Percentiles rank a stretch among this genome's conserved stretches.
These are phyloP conservation scores for Aspidoscelis tigris DNA, from an alignment of 2,113 vertebrate genomes.

Conservation along the genomic window DNA sequence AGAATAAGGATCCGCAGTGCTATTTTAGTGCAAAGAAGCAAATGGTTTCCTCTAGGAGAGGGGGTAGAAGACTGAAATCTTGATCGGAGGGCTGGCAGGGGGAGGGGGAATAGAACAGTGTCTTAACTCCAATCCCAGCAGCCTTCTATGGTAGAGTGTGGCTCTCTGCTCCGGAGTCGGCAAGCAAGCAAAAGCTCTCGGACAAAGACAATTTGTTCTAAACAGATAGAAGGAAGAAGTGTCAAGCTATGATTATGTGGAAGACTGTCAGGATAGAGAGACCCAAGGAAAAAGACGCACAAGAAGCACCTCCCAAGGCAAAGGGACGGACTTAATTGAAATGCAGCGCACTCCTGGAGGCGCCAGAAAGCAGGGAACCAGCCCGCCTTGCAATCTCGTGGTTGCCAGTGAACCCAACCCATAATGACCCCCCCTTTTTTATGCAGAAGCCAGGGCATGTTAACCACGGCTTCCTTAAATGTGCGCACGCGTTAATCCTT, in stretches of 20 bases:
- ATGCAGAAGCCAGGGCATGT: conserved; percentile 25
- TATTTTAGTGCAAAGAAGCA: neutral
- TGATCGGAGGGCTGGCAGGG: neutral
- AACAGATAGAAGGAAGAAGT: neutral
- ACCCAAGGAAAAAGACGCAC: neutral
- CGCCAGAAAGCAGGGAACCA: neutral
- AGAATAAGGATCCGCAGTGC: too few species aligned
- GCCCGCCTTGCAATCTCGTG: conserved; percentile 10
- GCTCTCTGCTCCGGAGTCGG: neutral
- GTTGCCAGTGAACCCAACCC: conserved; percentile 22
- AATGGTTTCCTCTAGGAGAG: neutral
- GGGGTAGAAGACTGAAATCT: neutral
- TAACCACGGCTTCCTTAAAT: neutral
- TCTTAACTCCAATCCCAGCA: neutral
- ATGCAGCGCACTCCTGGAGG: conserved; percentile 12
- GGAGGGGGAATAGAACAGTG: too few species aligned
- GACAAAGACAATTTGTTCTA: conserved; percentile 6
- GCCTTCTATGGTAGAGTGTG: neutral
- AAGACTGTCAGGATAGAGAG: neutral
- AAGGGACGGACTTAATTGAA: conserved; percentile 14
- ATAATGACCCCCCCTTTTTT: neutral
- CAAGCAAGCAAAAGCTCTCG: neutral
- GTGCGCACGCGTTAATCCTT: neutral
- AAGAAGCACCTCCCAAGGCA: neutral
- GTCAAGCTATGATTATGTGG: neutral